phyloP scores from a whole-genome alignment of 2,797 vertebrate genomes.

The Serranus cabrilla region DNA sequence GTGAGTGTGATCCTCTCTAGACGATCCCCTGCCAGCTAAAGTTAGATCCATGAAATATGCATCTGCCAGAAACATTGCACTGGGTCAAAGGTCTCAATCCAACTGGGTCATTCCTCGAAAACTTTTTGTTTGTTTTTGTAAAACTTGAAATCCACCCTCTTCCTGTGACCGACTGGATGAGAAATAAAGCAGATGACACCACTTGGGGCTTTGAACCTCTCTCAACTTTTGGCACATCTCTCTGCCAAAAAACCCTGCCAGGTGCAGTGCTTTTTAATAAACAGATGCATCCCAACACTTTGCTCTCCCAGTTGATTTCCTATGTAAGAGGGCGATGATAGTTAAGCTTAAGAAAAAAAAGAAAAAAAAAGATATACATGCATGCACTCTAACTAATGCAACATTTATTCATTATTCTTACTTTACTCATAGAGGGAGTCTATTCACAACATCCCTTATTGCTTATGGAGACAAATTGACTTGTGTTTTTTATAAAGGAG shows the following conservation, averaged over 20 bases:
- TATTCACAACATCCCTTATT: conserved; percentile 17
- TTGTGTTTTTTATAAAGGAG: conserved; percentile 42
- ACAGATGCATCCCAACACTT: neutral
- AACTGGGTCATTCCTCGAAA: neutral
- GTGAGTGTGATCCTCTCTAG: neutral
- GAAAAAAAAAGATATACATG: neutral
- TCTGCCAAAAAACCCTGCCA: neutral
- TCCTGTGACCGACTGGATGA: conserved; percentile 3
- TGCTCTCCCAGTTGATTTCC: neutral
- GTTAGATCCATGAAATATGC: conserved; percentile 28
- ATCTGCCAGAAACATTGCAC: conserved; percentile 17
- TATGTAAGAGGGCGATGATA: neutral
- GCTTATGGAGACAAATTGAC: conserved; percentile 59
- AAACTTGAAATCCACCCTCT: neutral
- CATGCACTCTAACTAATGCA: conserved; percentile 18
- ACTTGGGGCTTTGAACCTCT: conserved; percentile 1
- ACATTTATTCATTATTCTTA: conserved; percentile 41
- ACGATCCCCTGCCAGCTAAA: conserved; percentile 10
- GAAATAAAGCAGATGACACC: conserved; percentile 7
- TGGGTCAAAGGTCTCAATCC: conserved; percentile 12
- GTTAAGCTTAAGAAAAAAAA: neutral
- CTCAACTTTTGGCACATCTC: neutral
- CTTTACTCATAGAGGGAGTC: conserved; percentile 12
- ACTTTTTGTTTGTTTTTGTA: neutral
- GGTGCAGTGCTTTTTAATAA: conserved; percentile 10